Evolutionary conservation across 2,113 vertebrate species (phyloP).

Genomic region (Sterrhoptilus dennistouni): DNA sequence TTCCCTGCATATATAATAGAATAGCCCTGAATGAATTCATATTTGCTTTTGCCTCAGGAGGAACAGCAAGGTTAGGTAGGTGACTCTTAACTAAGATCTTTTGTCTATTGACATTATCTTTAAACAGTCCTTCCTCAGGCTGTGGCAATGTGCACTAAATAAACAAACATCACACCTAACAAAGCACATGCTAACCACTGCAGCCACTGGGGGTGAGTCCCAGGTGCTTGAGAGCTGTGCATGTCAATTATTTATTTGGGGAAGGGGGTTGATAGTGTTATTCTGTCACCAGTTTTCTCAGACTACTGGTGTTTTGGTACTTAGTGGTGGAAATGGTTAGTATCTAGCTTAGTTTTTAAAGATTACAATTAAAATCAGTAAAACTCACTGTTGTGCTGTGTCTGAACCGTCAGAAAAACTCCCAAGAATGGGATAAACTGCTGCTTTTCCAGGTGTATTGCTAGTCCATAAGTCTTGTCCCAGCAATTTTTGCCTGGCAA

Average conservation of each 20-base stretch:
- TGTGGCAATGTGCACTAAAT: slow-evolving; percentile 75
- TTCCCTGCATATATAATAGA: slow-evolving; percentile 71
- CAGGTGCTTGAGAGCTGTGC: slow-evolving; percentile 72
- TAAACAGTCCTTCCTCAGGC: slow-evolving; percentile 76
- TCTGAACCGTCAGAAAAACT: neutral
- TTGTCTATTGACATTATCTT: slow-evolving; percentile 86
- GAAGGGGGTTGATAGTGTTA: neutral
- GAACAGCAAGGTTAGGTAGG: slow-evolving; percentile 73
- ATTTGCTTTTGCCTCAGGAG: slow-evolving; percentile 73
- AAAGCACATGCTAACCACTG: slow-evolving; percentile 13
- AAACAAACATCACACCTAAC: slow-evolving; percentile 77
- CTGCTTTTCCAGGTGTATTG: neutral
- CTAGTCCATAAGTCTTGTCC: neutral
- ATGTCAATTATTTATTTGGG: slow-evolving; percentile 73
- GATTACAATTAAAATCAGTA: neutral
- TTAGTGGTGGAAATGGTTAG: neutral
- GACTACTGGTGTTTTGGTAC: neutral
- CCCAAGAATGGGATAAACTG: neutral
- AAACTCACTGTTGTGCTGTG: neutral
- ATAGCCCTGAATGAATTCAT: slow-evolving; percentile 63
- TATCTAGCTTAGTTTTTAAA: neutral
- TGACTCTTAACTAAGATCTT: slow-evolving; percentile 76
- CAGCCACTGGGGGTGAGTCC: slow-evolving; percentile 43
- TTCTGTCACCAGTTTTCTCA: neutral
- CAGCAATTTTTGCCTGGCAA: neutral